Percentiles rank a stretch among this genome's conserved stretches.
These are phyloP conservation scores for Hemithea aestivaria DNA, from an alignment of 2,888 invertebrate genomes.

Conservation along the genomic window DNA sequence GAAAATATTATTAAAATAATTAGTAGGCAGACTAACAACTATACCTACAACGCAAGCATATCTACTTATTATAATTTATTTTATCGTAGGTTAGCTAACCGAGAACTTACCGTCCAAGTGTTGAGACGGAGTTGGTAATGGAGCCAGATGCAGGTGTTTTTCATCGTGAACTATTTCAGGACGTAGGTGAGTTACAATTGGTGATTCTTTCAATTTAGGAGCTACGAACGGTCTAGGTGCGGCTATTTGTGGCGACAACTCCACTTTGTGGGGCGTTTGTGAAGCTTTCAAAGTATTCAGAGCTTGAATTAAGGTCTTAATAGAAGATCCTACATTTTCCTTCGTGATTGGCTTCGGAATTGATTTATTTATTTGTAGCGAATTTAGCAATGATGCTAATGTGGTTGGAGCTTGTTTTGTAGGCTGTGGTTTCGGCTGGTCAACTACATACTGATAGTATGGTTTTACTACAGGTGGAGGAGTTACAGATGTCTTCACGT, in stretches of 20 bases:
- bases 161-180: conserved; percentile 34
- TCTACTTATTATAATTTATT: too few species aligned
- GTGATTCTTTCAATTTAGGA: conserved; percentile 36
- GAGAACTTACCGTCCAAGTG: conserved; percentile 61
- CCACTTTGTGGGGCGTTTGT: conserved; percentile 51
- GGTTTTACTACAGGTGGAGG: conserved; percentile 38
- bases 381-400: conserved; percentile 81
- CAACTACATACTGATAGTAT: conserved; percentile 53
- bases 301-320: conserved; percentile 87
- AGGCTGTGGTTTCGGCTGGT: conserved; percentile 41
- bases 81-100: too few species aligned
- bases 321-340: conserved; percentile 88
- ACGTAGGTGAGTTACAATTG: conserved; percentile 23
- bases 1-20: background rate
- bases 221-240: conserved; percentile 59
- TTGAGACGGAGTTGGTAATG: conserved; percentile 60
- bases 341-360: conserved; percentile 87
- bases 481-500: conserved; percentile 32
- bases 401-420: conserved; percentile 38
- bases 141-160: conserved; percentile 58
- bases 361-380: conserved; percentile 86
- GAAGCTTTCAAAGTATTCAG: conserved; percentile 82
- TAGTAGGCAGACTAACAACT: too few species aligned
- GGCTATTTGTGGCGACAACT: conserved; percentile 48
- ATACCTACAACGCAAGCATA: too few species aligned